phyloP scores from a whole-genome alignment of 2,797 vertebrate genomes.

The Amphiprion clarkii region DNA sequence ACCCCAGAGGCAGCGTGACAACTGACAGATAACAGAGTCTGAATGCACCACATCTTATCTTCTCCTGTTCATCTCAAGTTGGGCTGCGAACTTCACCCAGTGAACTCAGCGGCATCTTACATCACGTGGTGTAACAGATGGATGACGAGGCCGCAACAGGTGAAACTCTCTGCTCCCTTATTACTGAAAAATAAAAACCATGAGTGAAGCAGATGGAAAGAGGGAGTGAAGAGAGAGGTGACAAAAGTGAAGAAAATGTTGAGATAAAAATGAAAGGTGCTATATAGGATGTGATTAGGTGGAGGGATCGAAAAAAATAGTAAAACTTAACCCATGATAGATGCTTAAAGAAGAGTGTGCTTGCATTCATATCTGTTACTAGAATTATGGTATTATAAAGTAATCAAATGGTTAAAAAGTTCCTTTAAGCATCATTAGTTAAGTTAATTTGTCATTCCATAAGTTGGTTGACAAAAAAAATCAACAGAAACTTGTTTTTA shows the following conservation, averaged over 20 bases:
- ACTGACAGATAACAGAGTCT: slow-evolving; percentile 55
- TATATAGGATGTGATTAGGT: neutral
- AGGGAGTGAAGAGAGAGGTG: neutral
- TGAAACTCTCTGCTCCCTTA: neutral
- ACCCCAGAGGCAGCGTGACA: slow-evolving; percentile 39
- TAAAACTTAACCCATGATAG: neutral
- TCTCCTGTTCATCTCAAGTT: slow-evolving; percentile 30
- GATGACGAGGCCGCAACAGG: slow-evolving; percentile 22
- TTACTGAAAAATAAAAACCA: slow-evolving; percentile 5
- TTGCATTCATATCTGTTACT: neutral
- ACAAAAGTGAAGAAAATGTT: neutral
- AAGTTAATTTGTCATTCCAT: too few relatives aligned
- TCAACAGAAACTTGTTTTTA: too few relatives aligned
- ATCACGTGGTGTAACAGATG: slow-evolving; percentile 33
- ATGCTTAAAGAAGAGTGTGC: neutral
- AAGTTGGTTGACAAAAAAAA: too few relatives aligned
- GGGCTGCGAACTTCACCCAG: slow-evolving; percentile 32
- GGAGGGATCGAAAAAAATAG: neutral
- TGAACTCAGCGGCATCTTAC: slow-evolving; percentile 46
- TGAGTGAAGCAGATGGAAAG: slow-evolving; percentile 4
- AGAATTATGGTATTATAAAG: neutral
- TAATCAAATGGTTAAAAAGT: too few relatives aligned
- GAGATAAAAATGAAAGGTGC: neutral
- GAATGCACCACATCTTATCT: slow-evolving; percentile 31
- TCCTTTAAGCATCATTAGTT: too few relatives aligned